Evolutionary conservation across 2,113 vertebrate genomes (phyloP).

Genomic region (Cavia aperea): DNA sequence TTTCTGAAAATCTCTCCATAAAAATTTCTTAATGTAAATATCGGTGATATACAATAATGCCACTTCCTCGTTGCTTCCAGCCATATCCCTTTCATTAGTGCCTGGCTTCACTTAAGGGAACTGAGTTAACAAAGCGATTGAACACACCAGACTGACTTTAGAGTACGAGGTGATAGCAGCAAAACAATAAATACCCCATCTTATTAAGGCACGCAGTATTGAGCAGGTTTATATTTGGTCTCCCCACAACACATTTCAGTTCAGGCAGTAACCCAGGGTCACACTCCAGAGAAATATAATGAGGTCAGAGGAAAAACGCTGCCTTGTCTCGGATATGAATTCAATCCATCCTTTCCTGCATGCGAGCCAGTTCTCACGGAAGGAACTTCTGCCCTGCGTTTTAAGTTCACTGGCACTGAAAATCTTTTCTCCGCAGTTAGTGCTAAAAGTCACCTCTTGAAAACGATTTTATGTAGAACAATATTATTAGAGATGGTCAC

Average conservation of each 20-base stretch:
- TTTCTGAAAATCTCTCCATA: constrained; percentile 71
- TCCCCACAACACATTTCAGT: constrained; percentile 64
- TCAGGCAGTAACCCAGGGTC: constrained; percentile 72
- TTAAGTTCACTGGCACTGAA: constrained; percentile 71
- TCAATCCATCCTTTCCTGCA: constrained; percentile 75
- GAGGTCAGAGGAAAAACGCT: constrained; percentile 80
- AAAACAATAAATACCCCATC: constrained; percentile 75
- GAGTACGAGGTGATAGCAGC: constrained; percentile 68
- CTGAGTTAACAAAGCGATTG: constrained; percentile 72
- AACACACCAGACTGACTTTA: constrained; percentile 69
- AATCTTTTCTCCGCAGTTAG: constrained; percentile 62
- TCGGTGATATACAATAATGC: constrained; percentile 67
- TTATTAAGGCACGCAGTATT: constrained; percentile 69
- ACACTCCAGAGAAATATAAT: constrained; percentile 77
- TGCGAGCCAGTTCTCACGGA: constrained; percentile 69
- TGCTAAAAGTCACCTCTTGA: constrained; percentile 62
- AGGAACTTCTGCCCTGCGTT: constrained; percentile 66
- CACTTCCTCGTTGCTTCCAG: constrained; percentile 72
- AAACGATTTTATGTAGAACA: constrained; percentile 39
- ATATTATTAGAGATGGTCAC: constrained; percentile 16
- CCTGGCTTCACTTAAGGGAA: constrained; percentile 64
- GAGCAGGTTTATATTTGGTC: constrained; percentile 71
- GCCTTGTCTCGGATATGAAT: constrained; percentile 76
- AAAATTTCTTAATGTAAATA: constrained; percentile 70
- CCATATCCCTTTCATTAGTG: constrained; percentile 74